Percentiles rank a stretch among this genome's conserved stretches.
Evolutionary conservation across 2,888 invertebrate genomes (phyloP).

Genomic region (Theretra japonica): DNA sequence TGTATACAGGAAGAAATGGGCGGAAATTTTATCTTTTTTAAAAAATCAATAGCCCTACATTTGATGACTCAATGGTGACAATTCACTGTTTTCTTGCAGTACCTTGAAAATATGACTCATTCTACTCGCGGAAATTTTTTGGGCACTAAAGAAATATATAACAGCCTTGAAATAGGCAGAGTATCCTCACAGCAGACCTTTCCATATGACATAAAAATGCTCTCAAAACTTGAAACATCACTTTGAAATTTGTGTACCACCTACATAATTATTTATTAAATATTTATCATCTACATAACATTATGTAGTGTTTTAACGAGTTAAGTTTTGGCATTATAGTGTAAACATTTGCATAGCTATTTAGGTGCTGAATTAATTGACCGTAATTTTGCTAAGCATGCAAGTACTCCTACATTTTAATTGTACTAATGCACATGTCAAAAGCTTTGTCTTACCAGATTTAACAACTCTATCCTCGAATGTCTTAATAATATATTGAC

Average conservation of each 20-base stretch:
- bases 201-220: background rate
- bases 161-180: background rate
- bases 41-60: too few species aligned
- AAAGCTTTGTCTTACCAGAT: constrained; percentile 59
- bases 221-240: constrained; percentile 17
- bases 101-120: too few species aligned
- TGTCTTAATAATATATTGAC: constrained; percentile 66
- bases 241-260: constrained; percentile 23
- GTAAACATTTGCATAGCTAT: constrained; percentile 29
- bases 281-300: constrained; percentile 49
- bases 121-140: too few species aligned
- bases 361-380: constrained; percentile 60
- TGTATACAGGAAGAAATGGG: too few species aligned
- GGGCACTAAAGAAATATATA: background rate
- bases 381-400: constrained; percentile 56
- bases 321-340: constrained; percentile 18
- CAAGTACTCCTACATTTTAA: constrained; percentile 55
- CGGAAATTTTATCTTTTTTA: too few species aligned
- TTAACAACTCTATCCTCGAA: constrained; percentile 63
- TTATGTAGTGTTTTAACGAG: constrained; percentile 38
- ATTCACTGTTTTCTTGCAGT: too few species aligned
- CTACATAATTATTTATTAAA: constrained; percentile 35
- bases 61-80: too few species aligned
- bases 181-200: background rate
- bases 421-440: constrained; percentile 55